These are phyloP conservation scores for Corythucha ciliata DNA, from an alignment of 2,888 invertebrate genomes.

Conservation along the genomic window DNA sequence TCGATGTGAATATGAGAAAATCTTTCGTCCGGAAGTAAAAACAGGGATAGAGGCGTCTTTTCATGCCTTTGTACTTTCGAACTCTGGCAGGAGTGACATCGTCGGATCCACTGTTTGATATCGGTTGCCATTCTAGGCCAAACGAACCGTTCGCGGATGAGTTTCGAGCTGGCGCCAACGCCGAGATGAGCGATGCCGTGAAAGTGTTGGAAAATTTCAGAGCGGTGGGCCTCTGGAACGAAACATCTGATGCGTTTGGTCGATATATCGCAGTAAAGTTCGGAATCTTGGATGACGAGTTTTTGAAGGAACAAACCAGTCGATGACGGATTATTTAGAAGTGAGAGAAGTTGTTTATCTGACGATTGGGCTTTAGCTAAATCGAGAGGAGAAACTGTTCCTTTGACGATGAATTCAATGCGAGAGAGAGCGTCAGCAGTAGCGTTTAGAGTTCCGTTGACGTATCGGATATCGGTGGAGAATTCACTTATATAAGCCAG, in stretches of 20 bases:
- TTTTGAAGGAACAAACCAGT: not conserved
- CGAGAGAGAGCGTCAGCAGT: constrained; percentile 6
- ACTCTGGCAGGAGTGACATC: constrained; percentile 40
- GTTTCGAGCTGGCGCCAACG: not conserved
- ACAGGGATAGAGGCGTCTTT: not conserved
- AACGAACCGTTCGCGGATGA: constrained; percentile 11
- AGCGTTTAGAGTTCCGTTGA: constrained; percentile 6
- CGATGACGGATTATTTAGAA: not conserved
- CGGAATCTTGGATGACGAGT: not conserved
- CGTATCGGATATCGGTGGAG: constrained; percentile 12
- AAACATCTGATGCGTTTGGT: constrained; percentile 5
- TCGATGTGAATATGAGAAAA: constrained; percentile 4
- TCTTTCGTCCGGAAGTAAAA: constrained; percentile 6
- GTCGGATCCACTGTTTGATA: constrained; percentile 10
- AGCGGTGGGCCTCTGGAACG: constrained; percentile 4
- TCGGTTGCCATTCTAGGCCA: constrained; percentile 15
- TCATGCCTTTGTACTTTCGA: constrained; percentile 21
- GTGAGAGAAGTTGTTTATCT: not conserved
- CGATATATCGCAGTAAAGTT: constrained; percentile 12
- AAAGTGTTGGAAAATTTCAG: constrained; percentile 10
- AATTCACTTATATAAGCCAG: constrained; percentile 28
- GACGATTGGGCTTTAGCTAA: not conserved
- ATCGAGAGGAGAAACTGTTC: constrained; percentile 8
- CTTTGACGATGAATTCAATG: not conserved
- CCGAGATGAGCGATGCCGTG: constrained; percentile 8